phyloP scores from a whole-genome alignment of 2,113 vertebrate species.

The Epinephelus cyanopodus region DNA sequence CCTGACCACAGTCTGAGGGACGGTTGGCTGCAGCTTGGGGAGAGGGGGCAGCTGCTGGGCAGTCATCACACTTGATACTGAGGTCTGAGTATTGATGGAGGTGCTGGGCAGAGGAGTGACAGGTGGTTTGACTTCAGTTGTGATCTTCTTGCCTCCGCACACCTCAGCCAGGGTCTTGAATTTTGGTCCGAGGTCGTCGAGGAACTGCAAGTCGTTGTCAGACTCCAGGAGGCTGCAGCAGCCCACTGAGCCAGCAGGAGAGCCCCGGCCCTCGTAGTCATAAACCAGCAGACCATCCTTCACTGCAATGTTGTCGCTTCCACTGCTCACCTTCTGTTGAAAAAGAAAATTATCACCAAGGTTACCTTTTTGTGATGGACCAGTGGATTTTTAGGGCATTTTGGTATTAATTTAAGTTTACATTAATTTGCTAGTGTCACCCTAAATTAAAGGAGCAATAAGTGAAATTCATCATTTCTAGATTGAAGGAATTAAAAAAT shows the following conservation, averaged over 20 bases:
- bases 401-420: too few relatives aligned
- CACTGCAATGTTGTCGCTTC: constrained; percentile 71
- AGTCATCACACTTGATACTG: constrained; percentile 26
- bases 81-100: constrained; percentile 28
- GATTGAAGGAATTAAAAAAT: too few relatives aligned
- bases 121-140: constrained; percentile 28
- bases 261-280: constrained; percentile 86
- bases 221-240: constrained; percentile 90
- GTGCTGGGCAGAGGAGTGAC: constrained; percentile 38
- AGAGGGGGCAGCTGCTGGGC: constrained; percentile 3
- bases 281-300: constrained; percentile 89
- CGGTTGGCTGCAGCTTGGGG: neutral
- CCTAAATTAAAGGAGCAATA: too few relatives aligned
- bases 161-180: constrained; percentile 91
- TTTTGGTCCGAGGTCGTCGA: constrained; percentile 90
- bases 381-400: too few relatives aligned
- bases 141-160: constrained; percentile 85
- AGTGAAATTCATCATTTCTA: too few relatives aligned
- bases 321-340: constrained; percentile 85
- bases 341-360: neutral
- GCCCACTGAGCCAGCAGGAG: constrained; percentile 87
- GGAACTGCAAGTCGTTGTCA: constrained; percentile 87
- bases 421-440: too few relatives aligned
- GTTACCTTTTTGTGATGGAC: too few relatives aligned
- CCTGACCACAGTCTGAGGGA: constrained; percentile 29